phyloP scores from a whole-genome alignment of 2,113 vertebrate genomes.

The Oryzias melastigma region DNA sequence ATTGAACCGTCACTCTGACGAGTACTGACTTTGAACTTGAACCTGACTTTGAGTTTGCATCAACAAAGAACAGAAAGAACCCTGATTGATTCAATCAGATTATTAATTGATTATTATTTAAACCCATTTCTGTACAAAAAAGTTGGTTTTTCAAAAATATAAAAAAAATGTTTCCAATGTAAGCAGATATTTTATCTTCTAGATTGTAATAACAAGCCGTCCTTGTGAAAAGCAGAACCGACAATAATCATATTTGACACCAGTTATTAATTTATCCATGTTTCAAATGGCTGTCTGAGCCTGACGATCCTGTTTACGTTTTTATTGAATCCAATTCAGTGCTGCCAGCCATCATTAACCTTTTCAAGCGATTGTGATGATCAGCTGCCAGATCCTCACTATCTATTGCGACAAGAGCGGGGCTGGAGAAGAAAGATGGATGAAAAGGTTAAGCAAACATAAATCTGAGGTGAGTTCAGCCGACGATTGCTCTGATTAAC shows the following conservation, averaged over 20 bases:
- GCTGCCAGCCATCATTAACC: slow-evolving; percentile 45
- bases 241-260: slow-evolving; percentile 1
- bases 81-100: too few relatives aligned
- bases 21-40: not conserved
- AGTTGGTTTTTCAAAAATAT: too few relatives aligned
- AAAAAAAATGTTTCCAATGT: too few relatives aligned
- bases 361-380: slow-evolving; percentile 55
- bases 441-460: slow-evolving; percentile 64
- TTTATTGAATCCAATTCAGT: not conserved
- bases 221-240: not conserved
- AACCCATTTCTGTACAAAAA: too few relatives aligned
- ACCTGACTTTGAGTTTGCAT: too few relatives aligned
- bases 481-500: slow-evolving; percentile 68
- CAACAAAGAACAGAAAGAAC: too few relatives aligned
- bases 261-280: not conserved
- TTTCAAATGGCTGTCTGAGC: not conserved
- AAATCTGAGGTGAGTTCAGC: slow-evolving; percentile 52
- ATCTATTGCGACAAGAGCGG: slow-evolving; percentile 41
- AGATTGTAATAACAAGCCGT: too few relatives aligned
- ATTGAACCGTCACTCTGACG: not conserved
- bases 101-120: too few relatives aligned
- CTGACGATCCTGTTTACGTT: not conserved
- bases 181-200: too few relatives aligned
- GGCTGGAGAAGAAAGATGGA: slow-evolving; percentile 51
- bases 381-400: slow-evolving; percentile 49